Conservation (phyloP, 30 jellyfish, hydroid and myxozoan genomes). For the Clytia hemisphaerica region DNA sequence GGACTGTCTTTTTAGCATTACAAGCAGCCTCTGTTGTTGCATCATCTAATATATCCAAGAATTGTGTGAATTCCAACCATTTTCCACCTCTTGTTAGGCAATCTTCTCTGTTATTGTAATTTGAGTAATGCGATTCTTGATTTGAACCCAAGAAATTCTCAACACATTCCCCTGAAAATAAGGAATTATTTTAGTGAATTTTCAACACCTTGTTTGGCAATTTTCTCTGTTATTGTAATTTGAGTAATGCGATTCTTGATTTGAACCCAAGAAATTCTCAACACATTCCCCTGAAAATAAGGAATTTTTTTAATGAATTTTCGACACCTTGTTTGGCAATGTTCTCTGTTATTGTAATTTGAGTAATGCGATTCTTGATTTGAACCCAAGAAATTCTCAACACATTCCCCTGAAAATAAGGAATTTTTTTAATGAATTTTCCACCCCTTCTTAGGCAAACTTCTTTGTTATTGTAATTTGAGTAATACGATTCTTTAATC, state of each 20-base stretch:
- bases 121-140: slow-evolving; percentile 34
- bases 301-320: too few relatives aligned
- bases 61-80: slow-evolving; percentile 73
- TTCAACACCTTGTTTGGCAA: slow-evolving; percentile 65
- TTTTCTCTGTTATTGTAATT: slow-evolving; percentile 63
- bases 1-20: too few relatives aligned
- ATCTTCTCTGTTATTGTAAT: slow-evolving; percentile 61
- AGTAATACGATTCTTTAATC: slow-evolving; percentile 23
- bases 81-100: slow-evolving; percentile 68
- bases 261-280: slow-evolving; percentile 34
- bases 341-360: slow-evolving; percentile 59
- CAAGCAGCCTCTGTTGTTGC: slow-evolving; percentile 51
- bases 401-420: slow-evolving; percentile 87
- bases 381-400: slow-evolving; percentile 36
- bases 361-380: slow-evolving; percentile 37
- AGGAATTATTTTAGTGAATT: too few relatives aligned
- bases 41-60: slow-evolving; percentile 57
- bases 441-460: slow-evolving; percentile 74
- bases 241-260: slow-evolving; percentile 33
- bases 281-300: slow-evolving; percentile 86
- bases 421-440: too few relatives aligned
- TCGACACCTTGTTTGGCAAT: slow-evolving; percentile 67
- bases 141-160: slow-evolving; percentile 36
- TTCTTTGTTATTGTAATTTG: slow-evolving; percentile 65
- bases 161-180: slow-evolving; percentile 81